Conservation (phyloP, 53 echinoderm and acorn worm genomes). For the Glandiceps talaboti region DNA sequence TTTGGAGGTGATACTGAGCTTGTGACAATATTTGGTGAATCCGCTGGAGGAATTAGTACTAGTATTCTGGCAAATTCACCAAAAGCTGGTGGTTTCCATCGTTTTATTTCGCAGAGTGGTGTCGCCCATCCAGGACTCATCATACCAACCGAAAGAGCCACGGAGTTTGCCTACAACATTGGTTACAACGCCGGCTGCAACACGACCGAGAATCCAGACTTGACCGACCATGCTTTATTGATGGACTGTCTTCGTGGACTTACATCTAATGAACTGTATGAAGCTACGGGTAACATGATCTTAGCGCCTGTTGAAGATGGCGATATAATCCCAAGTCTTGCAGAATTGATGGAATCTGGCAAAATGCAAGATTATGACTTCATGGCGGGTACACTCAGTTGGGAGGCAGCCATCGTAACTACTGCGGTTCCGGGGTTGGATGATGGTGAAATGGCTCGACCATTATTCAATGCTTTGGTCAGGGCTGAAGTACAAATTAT, state of each 20-base stretch:
- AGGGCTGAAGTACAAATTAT: neutral
- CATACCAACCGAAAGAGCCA: constrained; percentile 10
- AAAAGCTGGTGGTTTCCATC: constrained; percentile 40
- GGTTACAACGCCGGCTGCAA: neutral
- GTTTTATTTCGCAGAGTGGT: constrained; percentile 57
- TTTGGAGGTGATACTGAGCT: constrained; percentile 65
- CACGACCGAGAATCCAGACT: constrained; percentile 11
- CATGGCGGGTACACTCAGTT: neutral
- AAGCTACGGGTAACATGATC: neutral
- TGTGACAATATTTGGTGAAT: constrained; percentile 80
- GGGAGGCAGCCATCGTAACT: neutral
- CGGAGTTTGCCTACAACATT: neutral
- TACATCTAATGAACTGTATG: constrained; percentile 38
- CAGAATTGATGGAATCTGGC: neutral
- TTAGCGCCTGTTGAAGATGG: neutral
- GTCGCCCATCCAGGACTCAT: constrained; percentile 26
- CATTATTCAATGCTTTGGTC: neutral
- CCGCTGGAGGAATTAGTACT: constrained; percentile 56
- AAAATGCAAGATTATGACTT: neutral
- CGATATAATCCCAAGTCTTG: neutral
- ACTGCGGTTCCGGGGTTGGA: neutral
- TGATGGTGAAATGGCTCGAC: neutral
- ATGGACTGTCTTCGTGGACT: constrained; percentile 53
- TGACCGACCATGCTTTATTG: constrained; percentile 15
- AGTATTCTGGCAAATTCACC: constrained; percentile 40